Evolutionary conservation across 2,797 vertebrate species (phyloP), one percentile per base, ranked within the genome.

Genomic region (Thripadectes ignobilis): DNA sequence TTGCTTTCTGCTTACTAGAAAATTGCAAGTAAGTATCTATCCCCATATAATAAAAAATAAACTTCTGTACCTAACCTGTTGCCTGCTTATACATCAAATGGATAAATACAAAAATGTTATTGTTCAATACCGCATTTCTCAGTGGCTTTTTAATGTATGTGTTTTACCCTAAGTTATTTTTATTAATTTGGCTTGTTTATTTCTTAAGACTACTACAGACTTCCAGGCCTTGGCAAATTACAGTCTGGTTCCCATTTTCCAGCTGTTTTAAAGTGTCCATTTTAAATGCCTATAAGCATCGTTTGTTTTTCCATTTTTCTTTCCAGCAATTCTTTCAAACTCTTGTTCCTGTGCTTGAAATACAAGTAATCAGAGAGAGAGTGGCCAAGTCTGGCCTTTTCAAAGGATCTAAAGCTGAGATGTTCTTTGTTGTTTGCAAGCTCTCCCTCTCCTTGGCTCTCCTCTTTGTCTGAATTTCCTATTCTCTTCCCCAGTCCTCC

Each of bases 281-380:
- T 93, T 98, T 96, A 98, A 95, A 98, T 95, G 79, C 96, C 96
- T 92, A 98, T 94, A 79, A 98, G 92, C 92, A 98, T 82, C 57
- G 98, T 58, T 95, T 98, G 96, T 55, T 98, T 98, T 93, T 98
- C 97, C 94, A 97, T 97, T 97, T 98, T 98, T 89, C 97, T 98
- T 97, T 98, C 98, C 91, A 98, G 89, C 74, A 98, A 96, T 95
- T 98, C 98, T 93, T 98, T 98, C 91, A 97, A 92, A 94, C 89
- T 96, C 76, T 97, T 98, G 73, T 98, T 98, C 78, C 98, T 97
- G 94, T 98, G 98, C 83, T 98, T 98, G 83, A 98, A 98, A 95
- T 97, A 98, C 71, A 98, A 85, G 84, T 98, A 98, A 97, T 98
- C 96, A 89, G 98, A 97, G 68, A 98, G 93, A 84, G 97, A 94